phyloP scores from a whole-genome alignment of 2,888 invertebrate genomes.

The Bimastos eiseni region DNA sequence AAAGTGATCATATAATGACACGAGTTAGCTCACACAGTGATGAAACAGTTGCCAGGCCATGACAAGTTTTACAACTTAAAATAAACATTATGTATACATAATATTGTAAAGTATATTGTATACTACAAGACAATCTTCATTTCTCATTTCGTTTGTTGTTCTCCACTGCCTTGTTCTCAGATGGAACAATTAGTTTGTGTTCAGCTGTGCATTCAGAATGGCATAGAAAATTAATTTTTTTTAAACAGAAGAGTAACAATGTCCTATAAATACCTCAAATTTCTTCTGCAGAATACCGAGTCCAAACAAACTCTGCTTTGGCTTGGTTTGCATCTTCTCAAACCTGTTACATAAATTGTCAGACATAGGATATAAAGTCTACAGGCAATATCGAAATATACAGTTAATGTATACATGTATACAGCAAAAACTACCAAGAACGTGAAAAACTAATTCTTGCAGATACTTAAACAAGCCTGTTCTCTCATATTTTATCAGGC shows the following conservation, averaged over 20 bases:
- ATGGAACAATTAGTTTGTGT: not conserved
- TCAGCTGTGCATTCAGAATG: not conserved
- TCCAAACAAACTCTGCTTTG: constrained; percentile 25
- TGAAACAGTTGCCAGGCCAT: too few relatives aligned
- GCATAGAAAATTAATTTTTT: not conserved
- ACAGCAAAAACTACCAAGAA: not conserved
- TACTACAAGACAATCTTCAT: not conserved
- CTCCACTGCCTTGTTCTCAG: not conserved
- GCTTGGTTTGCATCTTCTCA: not conserved
- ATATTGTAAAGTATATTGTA: not conserved
- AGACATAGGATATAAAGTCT: not conserved
- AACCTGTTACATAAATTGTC: not conserved
- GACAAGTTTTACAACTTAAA: too few relatives aligned
- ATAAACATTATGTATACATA: too few relatives aligned
- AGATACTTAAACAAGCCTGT: not conserved
- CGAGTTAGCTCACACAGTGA: too few relatives aligned
- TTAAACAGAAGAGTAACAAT: not conserved
- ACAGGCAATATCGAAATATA: not conserved
- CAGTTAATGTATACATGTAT: not conserved
- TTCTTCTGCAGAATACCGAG: not conserved
- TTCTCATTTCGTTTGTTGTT: not conserved
- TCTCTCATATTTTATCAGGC: not conserved
- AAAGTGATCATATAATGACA: too few relatives aligned
- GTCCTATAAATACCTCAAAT: not conserved
- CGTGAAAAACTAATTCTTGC: not conserved